phyloP scores from a whole-genome alignment of 2,797 vertebrate genomes.

The Halcyon smyrnensis region DNA sequence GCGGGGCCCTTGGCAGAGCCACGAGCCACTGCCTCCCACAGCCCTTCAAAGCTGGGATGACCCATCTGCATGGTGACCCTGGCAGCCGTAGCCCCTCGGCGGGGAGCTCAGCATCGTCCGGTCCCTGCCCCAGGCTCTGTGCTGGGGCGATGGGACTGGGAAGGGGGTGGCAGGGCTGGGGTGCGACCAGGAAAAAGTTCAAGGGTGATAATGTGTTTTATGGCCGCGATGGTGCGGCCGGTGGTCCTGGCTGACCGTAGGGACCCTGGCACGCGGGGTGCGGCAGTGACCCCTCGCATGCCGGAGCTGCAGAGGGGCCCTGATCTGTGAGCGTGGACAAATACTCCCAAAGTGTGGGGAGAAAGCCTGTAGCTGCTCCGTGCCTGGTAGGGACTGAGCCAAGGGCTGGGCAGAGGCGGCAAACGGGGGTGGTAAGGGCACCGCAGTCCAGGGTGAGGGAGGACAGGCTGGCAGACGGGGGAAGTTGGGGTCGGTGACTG shows the following conservation, averaged over 20 bases:
- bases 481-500: background rate
- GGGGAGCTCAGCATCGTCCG: accelerated
- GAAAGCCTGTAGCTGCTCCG: accelerated
- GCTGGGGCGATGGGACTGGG: accelerated
- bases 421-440: accelerated
- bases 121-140: background rate
- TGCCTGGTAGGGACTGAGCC: background rate
- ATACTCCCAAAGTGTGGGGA: accelerated
- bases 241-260: background rate
- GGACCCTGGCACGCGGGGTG: background rate
- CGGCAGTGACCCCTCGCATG: accelerated
- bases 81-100: background rate
- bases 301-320: background rate
- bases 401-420: background rate
- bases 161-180: background rate
- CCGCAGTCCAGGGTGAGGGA: accelerated
- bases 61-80: background rate
- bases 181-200: background rate
- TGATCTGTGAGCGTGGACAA: background rate
- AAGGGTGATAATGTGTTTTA: background rate
- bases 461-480: accelerated
- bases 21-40: background rate
- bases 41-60: background rate
- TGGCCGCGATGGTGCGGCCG: background rate
- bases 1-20: background rate